Percentiles rank a stretch among this genome's conserved stretches.
Evolutionary conservation across 2,888 invertebrate genomes (phyloP).

Genomic region (Agrenia bidenticulata): DNA sequence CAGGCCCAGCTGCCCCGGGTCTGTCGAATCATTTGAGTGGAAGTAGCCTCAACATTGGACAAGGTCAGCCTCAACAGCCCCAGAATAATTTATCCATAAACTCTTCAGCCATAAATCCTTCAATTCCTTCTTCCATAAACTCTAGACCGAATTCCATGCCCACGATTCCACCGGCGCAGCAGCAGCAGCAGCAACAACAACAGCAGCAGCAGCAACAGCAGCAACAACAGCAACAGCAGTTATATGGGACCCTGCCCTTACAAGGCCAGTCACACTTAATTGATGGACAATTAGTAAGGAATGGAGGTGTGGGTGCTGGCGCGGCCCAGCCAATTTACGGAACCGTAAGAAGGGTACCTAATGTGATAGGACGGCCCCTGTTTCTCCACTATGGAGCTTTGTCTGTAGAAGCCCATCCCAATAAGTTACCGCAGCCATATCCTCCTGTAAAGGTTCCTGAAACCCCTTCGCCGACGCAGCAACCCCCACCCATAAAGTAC

Average conservation of each 20-base stretch:
- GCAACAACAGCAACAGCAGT: neutral
- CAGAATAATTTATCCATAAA: conserved; percentile 41
- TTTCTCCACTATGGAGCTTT: conserved; percentile 52
- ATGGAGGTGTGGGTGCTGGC: conserved; percentile 33
- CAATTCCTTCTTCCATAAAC: conserved; percentile 7
- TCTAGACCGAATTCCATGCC: conserved; percentile 17
- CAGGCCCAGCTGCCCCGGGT: conserved; percentile 13
- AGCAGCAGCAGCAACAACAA: neutral
- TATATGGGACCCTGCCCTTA: conserved; percentile 45
- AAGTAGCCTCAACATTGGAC: conserved; percentile 36
- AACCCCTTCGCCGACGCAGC: conserved; percentile 51
- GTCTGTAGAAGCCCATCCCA: conserved; percentile 52
- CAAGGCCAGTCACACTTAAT: conserved; percentile 37
- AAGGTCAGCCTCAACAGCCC: conserved; percentile 36
- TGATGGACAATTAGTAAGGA: conserved; percentile 6
- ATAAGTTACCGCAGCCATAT: conserved; percentile 48
- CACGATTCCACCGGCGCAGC: conserved; percentile 11
- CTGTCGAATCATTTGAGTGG: conserved; percentile 39
- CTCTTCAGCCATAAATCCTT: conserved; percentile 14
- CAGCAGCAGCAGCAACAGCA: conserved; percentile 16
- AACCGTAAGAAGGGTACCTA: conserved; percentile 45
- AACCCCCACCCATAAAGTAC: conserved; percentile 47
- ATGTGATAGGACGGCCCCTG: conserved; percentile 48
- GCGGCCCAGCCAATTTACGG: conserved; percentile 48
- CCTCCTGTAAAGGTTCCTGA: conserved; percentile 50